Percentiles rank a stretch among this genome's conserved stretches.
Conservation (phyloP, 2,113 vertebrate genomes). For the Antechinus flavipes region DNA sequence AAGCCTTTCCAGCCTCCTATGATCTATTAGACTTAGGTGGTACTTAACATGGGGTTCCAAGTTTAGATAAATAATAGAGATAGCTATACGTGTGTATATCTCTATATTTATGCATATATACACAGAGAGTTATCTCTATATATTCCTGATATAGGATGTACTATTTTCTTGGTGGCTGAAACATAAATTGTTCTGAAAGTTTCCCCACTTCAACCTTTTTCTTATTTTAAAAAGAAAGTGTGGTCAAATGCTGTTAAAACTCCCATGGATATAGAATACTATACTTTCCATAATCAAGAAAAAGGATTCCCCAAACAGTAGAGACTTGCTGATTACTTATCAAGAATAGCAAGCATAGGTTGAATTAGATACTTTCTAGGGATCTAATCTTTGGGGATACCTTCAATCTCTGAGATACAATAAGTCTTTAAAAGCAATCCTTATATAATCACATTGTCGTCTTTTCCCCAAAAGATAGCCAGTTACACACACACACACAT, state of each 20-base stretch:
- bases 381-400: neutral
- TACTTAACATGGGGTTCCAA: neutral
- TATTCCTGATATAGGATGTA: neutral
- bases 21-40: neutral
- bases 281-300: neutral
- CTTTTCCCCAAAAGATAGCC: neutral
- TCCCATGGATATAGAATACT: neutral
- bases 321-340: neutral
- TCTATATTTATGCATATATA: no score
- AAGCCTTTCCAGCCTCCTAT: neutral
- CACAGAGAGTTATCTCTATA: neutral
- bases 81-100: neutral
- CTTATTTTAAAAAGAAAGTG: neutral
- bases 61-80: neutral
- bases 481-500: neutral
- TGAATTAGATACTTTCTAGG: neutral
- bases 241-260: neutral
- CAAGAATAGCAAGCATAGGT: neutral
- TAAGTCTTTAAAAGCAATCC: neutral
- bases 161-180: neutral
- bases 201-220: neutral
- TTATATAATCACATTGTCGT: neutral
- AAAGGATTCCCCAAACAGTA: neutral
- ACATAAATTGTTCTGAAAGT: neutral
- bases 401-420: neutral